Evolutionary conservation across 1,140 invertebrate genomes (phyloP).

Genomic region (Hetaerina americana): DNA sequence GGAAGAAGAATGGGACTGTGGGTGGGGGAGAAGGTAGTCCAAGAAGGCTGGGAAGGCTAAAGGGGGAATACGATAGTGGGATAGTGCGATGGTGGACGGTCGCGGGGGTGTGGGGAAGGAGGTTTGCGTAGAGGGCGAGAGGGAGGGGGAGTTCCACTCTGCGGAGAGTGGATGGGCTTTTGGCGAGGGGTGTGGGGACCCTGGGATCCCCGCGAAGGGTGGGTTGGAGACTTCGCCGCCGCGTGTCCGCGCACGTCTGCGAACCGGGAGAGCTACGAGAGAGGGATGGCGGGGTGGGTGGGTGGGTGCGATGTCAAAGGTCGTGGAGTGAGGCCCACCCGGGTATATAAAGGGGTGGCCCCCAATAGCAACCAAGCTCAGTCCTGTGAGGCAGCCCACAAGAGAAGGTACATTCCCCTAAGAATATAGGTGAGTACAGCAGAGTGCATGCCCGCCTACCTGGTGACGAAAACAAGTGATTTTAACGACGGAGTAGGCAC

Average conservation of each 20-base stretch:
- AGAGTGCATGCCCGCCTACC: neutral
- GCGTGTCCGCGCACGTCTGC: neutral
- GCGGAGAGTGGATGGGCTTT: neutral
- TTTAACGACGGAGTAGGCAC: too few relatives aligned
- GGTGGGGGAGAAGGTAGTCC: neutral
- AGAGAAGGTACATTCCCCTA: neutral
- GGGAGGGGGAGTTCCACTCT: too few relatives aligned
- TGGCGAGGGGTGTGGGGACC: neutral
- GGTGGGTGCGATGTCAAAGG: neutral
- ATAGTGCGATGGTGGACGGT: too few relatives aligned
- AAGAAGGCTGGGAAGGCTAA: neutral
- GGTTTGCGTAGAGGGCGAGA: neutral
- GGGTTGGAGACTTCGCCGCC: neutral
- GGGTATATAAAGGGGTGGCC: neutral
- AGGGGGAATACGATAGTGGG: neutral
- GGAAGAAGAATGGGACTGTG: too few relatives aligned
- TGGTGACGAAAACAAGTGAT: too few relatives aligned
- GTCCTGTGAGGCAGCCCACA: neutral
- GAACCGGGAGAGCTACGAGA: neutral
- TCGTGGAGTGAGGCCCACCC: neutral
- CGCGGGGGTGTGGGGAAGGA: too few relatives aligned
- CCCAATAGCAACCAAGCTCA: neutral
- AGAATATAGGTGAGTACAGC: neutral
- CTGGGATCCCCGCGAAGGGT: too few relatives aligned
- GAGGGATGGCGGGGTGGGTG: neutral